Base-by-base conservation (phyloP, 1,140 invertebrate species). In the Colletes latitarsis region DNA sequence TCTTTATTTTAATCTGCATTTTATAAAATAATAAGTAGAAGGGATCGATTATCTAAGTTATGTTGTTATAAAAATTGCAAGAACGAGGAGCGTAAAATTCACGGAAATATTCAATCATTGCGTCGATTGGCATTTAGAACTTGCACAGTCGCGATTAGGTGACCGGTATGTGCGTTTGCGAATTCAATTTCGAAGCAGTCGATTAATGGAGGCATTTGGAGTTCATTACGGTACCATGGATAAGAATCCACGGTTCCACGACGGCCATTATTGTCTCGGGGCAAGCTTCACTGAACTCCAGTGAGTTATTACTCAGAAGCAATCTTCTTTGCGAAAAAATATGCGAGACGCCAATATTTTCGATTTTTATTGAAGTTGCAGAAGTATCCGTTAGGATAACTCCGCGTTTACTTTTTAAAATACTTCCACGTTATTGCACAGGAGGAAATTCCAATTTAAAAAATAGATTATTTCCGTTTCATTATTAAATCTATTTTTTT, bases 261-360 rank as follows among this genome's bases (percentile, higher is more conserved):
- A 17, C 57, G 39, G 55, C 70, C 72, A 74, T 82, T 69, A 74
- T 82, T 57, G 68, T 62, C 62, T 71, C 62, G 4, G 63, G 41
- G 70, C 68, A 72, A 72, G 63, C 63, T 43, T 55, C 43, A 67
- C 52, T 43, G 66, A 77, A 68, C 74, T 17, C 66, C 14, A 62
- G 64, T 62, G 57, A 58, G 52, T 19, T 71, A 71, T 52, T 66
- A 64, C 77, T 81, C 67, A 19, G 39, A 55, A 79, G 75, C 60
- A 14, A 67, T 70, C 30, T 70, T 17, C 68, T 39, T 52, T 30
- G 52, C 55, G 21, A 17, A 55, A 70, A 55, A 55, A 69, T 67
- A 6, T 17, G 12, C 15, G 12, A 55, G 53, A 12, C 68, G 53
- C 30, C 49, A n/a, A 53, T 70, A 57, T 55, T 53, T 55, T 14